Conservation (phyloP, 2,888 invertebrate genomes). For the Achlya flavicornis region DNA sequence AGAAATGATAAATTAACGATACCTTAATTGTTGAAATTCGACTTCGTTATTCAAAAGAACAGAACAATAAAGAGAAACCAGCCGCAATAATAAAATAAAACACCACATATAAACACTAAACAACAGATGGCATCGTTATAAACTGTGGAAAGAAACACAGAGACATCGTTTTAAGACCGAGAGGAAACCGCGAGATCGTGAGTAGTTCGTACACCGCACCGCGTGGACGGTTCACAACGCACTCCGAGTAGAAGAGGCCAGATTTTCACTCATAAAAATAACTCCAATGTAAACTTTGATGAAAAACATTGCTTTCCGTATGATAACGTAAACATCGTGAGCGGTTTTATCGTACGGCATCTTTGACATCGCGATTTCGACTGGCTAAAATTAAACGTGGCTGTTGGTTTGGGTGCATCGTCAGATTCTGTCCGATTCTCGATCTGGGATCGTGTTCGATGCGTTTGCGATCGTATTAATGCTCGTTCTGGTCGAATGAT, state of each 20-base stretch:
- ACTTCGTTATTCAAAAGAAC: conserved; percentile 20
- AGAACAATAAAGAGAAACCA: conserved; percentile 10
- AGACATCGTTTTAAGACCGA: conserved; percentile 36
- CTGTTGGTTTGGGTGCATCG: conserved; percentile 32
- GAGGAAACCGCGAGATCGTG: conserved; percentile 27
- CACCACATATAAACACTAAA: conserved; percentile 41
- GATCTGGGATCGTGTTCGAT: background rate
- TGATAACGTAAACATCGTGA: conserved; percentile 50
- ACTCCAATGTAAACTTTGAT: conserved; percentile 50
- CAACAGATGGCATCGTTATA: conserved; percentile 24
- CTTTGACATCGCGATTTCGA: conserved; percentile 75
- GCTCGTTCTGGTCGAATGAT: background rate
- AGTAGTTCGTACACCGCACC: conserved; percentile 8
- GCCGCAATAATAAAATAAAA: conserved; percentile 29
- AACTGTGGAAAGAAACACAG: conserved; percentile 28
- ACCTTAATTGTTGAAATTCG: conserved; percentile 6
- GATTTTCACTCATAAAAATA: conserved; percentile 70
- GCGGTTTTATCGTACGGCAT: conserved; percentile 57
- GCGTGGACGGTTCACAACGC: conserved; percentile 24
- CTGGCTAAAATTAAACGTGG: conserved; percentile 78
- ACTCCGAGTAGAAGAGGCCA: conserved; percentile 40
- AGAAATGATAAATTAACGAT: background rate
- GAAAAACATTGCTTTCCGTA: conserved; percentile 58
- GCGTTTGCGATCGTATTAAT: conserved; percentile 2
- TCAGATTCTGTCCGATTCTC: conserved; percentile 8